Evolutionary conservation across 2,797 vertebrate species (phyloP).

Genomic region (Linurgus olivaceus): DNA sequence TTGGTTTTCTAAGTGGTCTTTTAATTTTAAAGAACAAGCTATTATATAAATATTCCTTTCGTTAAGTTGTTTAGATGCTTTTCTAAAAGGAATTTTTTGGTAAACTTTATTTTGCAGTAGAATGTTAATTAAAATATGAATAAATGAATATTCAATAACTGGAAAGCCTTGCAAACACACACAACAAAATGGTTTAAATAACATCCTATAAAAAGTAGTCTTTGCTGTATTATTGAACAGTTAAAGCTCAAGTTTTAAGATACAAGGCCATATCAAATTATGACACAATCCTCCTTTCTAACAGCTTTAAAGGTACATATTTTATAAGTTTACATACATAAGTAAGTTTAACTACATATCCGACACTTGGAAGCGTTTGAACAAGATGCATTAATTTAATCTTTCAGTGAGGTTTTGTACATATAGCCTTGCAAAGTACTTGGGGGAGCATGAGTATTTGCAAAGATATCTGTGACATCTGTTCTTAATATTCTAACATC

Average conservation of each 20-base stretch:
- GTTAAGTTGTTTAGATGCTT: not conserved
- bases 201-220: constrained; percentile 5
- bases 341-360: not conserved
- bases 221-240: constrained; percentile 44
- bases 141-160: constrained; percentile 15
- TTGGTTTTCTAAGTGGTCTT: not conserved
- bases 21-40: not conserved
- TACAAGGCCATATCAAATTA: constrained; percentile 14
- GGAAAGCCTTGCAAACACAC: not conserved
- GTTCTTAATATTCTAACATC: constrained; percentile 76
- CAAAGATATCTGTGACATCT: constrained; percentile 72
- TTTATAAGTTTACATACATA: constrained; percentile 22
- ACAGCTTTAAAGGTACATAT: constrained; percentile 24
- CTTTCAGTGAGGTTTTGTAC: constrained; percentile 21
- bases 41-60: not conserved
- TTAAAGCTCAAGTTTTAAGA: constrained; percentile 34
- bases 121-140: constrained; percentile 48
- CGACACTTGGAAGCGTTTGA: not conserved
- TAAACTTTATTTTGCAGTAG: not conserved
- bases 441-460: constrained; percentile 56
- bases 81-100: not conserved
- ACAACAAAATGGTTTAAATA: constrained; percentile 22
- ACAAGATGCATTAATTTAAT: constrained; percentile 38
- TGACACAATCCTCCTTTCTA: not conserved
- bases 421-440: constrained; percentile 15